Conservation (phyloP, 2,888 invertebrate species). For the Psylliodes chrysocephalus region DNA sequence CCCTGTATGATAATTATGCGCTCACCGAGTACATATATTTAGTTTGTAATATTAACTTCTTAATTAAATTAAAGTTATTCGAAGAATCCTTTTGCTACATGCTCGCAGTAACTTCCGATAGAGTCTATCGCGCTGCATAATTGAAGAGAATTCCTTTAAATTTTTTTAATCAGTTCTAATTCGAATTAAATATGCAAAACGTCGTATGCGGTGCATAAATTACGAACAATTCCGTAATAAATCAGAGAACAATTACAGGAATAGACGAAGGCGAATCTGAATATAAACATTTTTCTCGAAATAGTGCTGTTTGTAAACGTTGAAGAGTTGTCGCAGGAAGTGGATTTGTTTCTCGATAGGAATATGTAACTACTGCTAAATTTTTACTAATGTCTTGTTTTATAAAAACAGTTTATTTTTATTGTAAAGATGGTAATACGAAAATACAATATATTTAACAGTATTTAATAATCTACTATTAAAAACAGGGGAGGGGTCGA, state of each 20-base stretch:
- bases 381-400: too few relatives aligned
- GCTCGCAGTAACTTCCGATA: constrained; percentile 11
- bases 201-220: constrained; percentile 24
- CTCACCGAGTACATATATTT: too few relatives aligned
- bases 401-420: too few relatives aligned
- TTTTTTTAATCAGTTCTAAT: constrained; percentile 29
- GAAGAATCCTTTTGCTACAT: constrained; percentile 11
- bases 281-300: constrained; percentile 41
- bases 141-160: constrained; percentile 23
- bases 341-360: constrained; percentile 24
- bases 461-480: too few relatives aligned
- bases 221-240: constrained; percentile 35
- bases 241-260: constrained; percentile 44
- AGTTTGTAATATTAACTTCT: background rate
- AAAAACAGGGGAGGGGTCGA: too few relatives aligned
- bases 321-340: constrained; percentile 30
- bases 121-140: constrained; percentile 13
- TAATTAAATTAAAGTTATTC: constrained; percentile 3
- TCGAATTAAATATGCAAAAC: constrained; percentile 31
- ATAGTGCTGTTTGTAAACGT: constrained; percentile 23
- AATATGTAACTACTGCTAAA: constrained; percentile 29
- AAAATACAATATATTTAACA: too few relatives aligned
- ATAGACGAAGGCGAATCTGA: constrained; percentile 28
- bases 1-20: too few relatives aligned
- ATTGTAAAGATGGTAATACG: too few relatives aligned